Evolutionary conservation across 2,888 invertebrate genomes (phyloP).

Genomic region (Pycnomerus fuliginosus): DNA sequence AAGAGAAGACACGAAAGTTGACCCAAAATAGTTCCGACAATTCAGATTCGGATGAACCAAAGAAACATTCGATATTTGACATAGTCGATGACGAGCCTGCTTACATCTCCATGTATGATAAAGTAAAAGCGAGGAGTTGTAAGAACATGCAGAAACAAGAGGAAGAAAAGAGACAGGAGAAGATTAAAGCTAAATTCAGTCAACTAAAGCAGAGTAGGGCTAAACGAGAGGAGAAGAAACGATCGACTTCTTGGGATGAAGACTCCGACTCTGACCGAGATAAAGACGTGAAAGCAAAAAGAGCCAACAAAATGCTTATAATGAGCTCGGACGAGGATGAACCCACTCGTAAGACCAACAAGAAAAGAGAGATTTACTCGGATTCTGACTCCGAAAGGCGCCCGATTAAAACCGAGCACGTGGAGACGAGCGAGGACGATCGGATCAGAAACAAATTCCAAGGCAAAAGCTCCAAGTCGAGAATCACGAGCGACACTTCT

Average conservation of each 20-base stretch:
- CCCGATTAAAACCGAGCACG: conserved; percentile 46
- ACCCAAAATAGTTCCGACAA: conserved; percentile 61
- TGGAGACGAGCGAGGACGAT: conserved; percentile 53
- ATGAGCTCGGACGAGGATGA: conserved; percentile 50
- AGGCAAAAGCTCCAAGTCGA: conserved; percentile 68
- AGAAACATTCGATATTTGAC: conserved; percentile 89
- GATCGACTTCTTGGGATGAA: conserved; percentile 80
- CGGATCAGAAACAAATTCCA: conserved; percentile 55
- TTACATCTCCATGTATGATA: conserved; percentile 97
- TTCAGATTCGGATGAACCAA: conserved; percentile 78
- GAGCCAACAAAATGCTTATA: conserved; percentile 46
- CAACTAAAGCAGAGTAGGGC: conserved; percentile 85
- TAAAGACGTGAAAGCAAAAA: conserved; percentile 40
- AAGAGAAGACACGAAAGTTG: conserved; percentile 45
- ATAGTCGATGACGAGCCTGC: conserved; percentile 86
- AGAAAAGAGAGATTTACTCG: conserved; percentile 54
- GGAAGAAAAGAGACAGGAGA: conserved; percentile 82
- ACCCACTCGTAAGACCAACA: conserved; percentile 34
- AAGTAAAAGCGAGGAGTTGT: conserved; percentile 90
- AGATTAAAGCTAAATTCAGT: conserved; percentile 86
- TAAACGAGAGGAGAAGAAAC: conserved; percentile 84
- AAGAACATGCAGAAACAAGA: conserved; percentile 92
- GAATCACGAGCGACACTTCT: conserved; percentile 78
- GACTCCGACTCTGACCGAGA: conserved; percentile 69
- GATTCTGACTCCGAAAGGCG: conserved; percentile 58